Percentiles rank a stretch among this genome's conserved stretches.
Conservation (phyloP, 2,797 vertebrate genomes). For the Squalus acanthias region DNA sequence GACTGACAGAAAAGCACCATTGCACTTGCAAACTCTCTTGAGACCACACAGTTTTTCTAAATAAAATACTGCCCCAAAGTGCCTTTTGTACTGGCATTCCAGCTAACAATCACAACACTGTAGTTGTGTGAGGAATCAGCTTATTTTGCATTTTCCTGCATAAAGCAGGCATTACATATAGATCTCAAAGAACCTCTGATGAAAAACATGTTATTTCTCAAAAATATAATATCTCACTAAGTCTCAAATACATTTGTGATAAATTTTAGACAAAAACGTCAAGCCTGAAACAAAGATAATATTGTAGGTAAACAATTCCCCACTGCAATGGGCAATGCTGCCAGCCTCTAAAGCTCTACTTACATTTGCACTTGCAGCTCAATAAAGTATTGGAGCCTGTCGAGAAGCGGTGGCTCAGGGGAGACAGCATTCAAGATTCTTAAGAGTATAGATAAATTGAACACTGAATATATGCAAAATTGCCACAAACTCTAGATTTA, state of each 20-base stretch:
- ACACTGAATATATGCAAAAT: background rate
- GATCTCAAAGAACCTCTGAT: background rate
- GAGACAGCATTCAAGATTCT: background rate
- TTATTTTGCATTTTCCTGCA: background rate
- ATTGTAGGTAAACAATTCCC: background rate
- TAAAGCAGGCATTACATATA: background rate
- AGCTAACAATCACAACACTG: background rate
- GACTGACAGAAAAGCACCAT: background rate
- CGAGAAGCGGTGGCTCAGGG: background rate
- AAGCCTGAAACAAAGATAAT: background rate
- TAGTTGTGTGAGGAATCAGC: background rate
- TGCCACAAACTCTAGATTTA: background rate
- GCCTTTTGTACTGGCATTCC: background rate
- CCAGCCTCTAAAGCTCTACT: background rate
- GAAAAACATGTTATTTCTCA: background rate
- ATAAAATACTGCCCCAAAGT: background rate
- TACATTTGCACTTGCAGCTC: background rate
- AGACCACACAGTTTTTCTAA: background rate
- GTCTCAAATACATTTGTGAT: background rate
- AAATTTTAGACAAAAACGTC: background rate
- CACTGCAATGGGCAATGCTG: background rate
- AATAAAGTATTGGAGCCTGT: background rate
- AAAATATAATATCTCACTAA: background rate
- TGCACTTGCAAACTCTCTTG: background rate
- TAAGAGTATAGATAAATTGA: background rate